Base-by-base conservation (phyloP, 2,797 vertebrate genomes). In the Nasua narica region DNA sequence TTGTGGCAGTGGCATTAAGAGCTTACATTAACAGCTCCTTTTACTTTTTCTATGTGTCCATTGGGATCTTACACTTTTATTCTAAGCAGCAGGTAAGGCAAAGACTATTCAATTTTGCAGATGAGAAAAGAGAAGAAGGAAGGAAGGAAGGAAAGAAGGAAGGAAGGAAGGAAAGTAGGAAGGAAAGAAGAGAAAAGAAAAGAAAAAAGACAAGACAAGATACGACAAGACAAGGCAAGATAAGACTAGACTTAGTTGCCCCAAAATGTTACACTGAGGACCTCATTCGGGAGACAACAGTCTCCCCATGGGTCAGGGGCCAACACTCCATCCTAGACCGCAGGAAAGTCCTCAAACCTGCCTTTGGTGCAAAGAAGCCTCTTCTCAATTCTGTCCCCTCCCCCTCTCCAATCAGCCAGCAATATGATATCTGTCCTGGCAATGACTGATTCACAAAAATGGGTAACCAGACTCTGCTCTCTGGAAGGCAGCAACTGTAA, bases 1-100 rank as follows among this genome's bases (percentile, higher is more conserved):
- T 60, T 48, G 7, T 88, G 78, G 25, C 16, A 56, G 35, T 43
- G 76, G 52, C 58, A 76, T 77, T 69, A 62, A 81, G 74, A 74
- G 32, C 72, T 84, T 69, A 77, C n/a, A 58, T 65, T 86, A 37
- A 56, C 15, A 77, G n/a, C 29, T 84, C 40, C 19, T 69, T 76
- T 84, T 48, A 52, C 60, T 87, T 94, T 91, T 94, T 91, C 32
- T 69, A 0, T 15, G 37, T 93, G 96, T 95, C 94, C 78, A 72
- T 29, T 90, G 50, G 62, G 62, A 83, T 83, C 56, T 90, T 96
- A 79, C 60, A 54, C 62, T 84, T 91, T 94, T 91, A 46, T 94
- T 94, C 85, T 86, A 37, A 78, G 67, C 92, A 90, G n/a, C 50
- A 81, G 81, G 23, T 43, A 87, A 92, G 74, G 25, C 58, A 72